Evolutionary conservation across 2,797 vertebrate genomes (phyloP).

Genomic region (Aulostomus chinensis): DNA sequence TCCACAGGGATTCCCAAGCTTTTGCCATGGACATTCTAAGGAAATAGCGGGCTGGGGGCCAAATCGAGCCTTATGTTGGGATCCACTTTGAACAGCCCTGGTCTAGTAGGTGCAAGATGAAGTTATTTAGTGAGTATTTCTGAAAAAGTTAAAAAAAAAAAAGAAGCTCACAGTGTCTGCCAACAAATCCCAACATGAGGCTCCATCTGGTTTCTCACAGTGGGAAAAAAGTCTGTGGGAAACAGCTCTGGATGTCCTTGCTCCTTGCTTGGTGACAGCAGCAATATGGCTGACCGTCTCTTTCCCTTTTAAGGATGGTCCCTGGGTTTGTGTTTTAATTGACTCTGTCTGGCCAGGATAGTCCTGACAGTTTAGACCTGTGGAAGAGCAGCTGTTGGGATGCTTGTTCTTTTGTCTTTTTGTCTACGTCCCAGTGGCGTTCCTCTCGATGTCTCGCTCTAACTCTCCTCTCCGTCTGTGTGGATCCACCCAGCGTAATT

Average conservation of each 20-base stretch:
- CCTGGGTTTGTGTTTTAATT: slow-evolving; percentile 1
- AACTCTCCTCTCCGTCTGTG: slow-evolving; percentile 43
- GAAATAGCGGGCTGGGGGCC: no score
- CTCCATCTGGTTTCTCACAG: slow-evolving; percentile 60
- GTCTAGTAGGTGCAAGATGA: background rate
- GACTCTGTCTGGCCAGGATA: slow-evolving; percentile 2
- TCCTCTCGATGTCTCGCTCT: slow-evolving; percentile 17
- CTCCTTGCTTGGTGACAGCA: slow-evolving; percentile 32
- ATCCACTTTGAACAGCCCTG: background rate
- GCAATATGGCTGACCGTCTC: slow-evolving; percentile 34
- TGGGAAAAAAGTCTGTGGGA: slow-evolving; percentile 47
- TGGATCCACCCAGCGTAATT: slow-evolving; percentile 82
- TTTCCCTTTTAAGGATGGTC: slow-evolving; percentile 41
- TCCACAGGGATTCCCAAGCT: no score
- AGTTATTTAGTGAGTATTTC: no score
- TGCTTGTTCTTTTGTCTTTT: slow-evolving; percentile 1
- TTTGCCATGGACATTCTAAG: no score
- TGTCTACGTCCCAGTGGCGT: slow-evolving; percentile 26
- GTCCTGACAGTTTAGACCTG: slow-evolving; percentile 12
- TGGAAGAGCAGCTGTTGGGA: background rate
- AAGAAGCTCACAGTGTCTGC: slow-evolving; percentile 22
- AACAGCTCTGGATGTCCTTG: slow-evolving; percentile 37
- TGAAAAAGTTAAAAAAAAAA: slow-evolving; percentile 1
- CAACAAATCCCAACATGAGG: slow-evolving; percentile 32
- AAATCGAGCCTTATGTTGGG: no score